Conservation (phyloP, 2,888 invertebrate genomes). For the Laspeyria flexula region DNA sequence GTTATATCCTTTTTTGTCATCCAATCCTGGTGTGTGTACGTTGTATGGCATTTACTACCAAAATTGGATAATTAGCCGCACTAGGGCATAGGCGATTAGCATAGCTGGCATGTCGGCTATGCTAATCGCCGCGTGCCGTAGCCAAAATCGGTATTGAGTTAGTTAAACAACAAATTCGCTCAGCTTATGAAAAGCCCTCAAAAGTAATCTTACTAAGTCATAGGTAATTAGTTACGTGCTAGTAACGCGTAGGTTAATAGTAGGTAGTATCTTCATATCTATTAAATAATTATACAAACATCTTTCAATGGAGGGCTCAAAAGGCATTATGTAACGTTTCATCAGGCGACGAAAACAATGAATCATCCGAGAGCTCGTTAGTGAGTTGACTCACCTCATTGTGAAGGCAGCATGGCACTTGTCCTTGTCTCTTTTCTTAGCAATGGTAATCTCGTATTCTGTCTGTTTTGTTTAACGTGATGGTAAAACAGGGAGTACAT, state of each 20-base stretch:
- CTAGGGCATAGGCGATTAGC: no score
- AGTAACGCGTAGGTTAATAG: neutral
- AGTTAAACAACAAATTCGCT: no score
- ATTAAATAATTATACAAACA: neutral
- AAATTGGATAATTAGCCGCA: no score
- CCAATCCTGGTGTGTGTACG: no score
- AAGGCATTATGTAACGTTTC: slow-evolving; percentile 56
- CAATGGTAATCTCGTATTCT: slow-evolving; percentile 30
- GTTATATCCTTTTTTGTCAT: neutral
- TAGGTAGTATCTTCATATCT: neutral
- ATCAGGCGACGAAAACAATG: slow-evolving; percentile 70
- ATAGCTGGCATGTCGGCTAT: no score
- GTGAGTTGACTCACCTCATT: slow-evolving; percentile 59
- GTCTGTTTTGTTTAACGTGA: slow-evolving; percentile 10
- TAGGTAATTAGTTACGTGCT: neutral
- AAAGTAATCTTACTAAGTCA: neutral
- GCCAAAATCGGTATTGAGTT: no score
- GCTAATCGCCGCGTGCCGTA: no score
- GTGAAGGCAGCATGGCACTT: slow-evolving; percentile 36
- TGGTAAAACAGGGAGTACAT: slow-evolving; percentile 5
- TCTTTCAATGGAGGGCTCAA: slow-evolving; percentile 22
- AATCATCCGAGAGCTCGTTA: slow-evolving; percentile 66
- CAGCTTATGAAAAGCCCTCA: no score
- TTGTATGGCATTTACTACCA: no score
- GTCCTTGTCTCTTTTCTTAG: slow-evolving; percentile 30